Percentiles rank a stretch among this genome's conserved stretches.
These are phyloP conservation scores for Ctenodactylus gundi DNA, from an alignment of 2,113 vertebrate species.

Conservation along the genomic window DNA sequence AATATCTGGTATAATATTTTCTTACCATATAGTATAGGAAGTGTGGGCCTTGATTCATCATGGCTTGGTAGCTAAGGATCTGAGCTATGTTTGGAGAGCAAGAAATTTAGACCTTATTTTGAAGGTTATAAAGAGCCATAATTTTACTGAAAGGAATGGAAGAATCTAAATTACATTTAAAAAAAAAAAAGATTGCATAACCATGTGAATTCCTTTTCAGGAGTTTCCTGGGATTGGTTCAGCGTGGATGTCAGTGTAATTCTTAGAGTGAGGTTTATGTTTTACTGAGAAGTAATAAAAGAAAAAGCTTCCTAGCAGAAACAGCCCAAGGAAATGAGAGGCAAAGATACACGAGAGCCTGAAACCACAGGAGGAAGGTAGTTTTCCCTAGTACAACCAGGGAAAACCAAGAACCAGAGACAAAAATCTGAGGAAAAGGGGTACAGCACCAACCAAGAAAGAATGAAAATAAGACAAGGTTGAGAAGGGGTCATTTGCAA, in stretches of 20 bases:
- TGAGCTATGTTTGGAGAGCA: not conserved
- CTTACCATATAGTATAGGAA: not conserved
- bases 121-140: not conserved
- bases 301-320: not conserved
- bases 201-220: not conserved
- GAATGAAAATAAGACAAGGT: not conserved
- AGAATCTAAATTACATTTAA: not conserved
- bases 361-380: not conserved
- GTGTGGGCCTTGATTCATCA: not conserved
- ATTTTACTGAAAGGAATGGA: not conserved
- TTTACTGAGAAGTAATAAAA: not conserved
- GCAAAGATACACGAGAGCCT: not conserved
- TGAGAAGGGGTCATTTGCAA: not conserved
- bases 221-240: not conserved
- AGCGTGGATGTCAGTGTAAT: not conserved
- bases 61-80: not conserved
- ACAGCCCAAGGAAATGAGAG: not conserved
- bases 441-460: not conserved
- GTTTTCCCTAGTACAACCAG: not conserved
- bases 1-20: not conserved
- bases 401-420: not conserved
- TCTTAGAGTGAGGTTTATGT: not conserved
- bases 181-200: not conserved
- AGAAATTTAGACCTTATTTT: not conserved
- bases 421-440: not conserved